Percentiles rank a stretch among this genome's conserved stretches.
Evolutionary conservation across 2,113 vertebrate genomes (phyloP).

Genomic region (Eonycteris spelaea): DNA sequence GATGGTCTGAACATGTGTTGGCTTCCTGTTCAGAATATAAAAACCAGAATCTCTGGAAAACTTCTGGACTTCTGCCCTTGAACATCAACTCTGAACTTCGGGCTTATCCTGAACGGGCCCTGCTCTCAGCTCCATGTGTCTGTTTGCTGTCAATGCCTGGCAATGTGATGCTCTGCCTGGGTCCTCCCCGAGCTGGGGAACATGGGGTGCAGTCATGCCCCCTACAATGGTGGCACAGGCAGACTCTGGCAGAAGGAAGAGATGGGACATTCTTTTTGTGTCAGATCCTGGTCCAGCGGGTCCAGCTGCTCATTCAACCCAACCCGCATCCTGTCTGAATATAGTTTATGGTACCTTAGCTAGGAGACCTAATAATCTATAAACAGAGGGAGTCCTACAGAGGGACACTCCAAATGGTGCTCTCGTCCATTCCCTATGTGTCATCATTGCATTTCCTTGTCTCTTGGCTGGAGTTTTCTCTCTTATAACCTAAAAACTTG

Average conservation of each 20-base stretch:
- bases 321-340: not conserved
- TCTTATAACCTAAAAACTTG: not conserved
- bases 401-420: not conserved
- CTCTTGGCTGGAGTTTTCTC: not conserved
- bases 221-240: accelerated
- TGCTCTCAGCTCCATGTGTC: not conserved
- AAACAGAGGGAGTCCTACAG: not conserved
- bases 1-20: not conserved
- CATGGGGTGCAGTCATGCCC: no score
- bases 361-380: not conserved
- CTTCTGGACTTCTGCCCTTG: not conserved
- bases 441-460: not conserved
- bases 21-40: not conserved
- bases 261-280: not conserved
- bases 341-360: not conserved
- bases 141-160: not conserved
- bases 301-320: not conserved
- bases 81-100: not conserved
- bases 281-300: not conserved
- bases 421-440: not conserved
- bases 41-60: not conserved
- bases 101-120: not conserved
- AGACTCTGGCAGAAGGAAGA: not conserved
- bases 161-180: not conserved
- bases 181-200: not conserved